Evolutionary conservation across 2,797 vertebrate species (phyloP), one percentile per base, ranked within the genome.

Genomic region (Menidia menidia): DNA sequence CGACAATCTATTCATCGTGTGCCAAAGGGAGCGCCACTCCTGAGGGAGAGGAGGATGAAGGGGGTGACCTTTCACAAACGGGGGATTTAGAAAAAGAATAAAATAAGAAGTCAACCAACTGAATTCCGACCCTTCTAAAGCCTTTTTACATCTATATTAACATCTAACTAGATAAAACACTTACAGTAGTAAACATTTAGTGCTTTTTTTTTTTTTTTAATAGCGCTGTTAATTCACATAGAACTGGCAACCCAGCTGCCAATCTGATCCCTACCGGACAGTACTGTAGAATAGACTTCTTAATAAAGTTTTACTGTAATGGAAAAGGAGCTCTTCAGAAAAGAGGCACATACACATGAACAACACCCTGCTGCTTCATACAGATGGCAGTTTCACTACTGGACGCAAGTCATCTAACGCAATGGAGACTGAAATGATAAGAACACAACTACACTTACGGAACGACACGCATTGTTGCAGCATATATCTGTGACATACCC

Each of bases 191-290:
- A 86, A 87, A 89, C 73, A 73, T 82, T 63, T 33, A 81, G 68
- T 15, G 67, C 73, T 58, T 78, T 7, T 25, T 25, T 25, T 25
- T 25, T 25, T 25, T 25, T 25, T 25, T 25, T 25, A 25, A 25
- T 25, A 25, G 25, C 25, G 62, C 44, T 58, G 68, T 75, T 64
- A 30, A 75, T 60, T 72, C 67, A 73, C 70, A 77, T 61, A 81
- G 50, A 90, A 75, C 73, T 84, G 89, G 88, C 91, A 92, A 87
- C 82, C 84, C 89, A 87, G 89, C 85, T 88, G 89, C 87, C 91
- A 86, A 75, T 83, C 69, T 58, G 56, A 72, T 66, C 50, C 80
- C 78, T 80, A 74, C 56, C 53, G 43, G 57, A 50, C 60, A 33
- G 65, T 51, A 42, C 18, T 56, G 60, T 59, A 73, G 64, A 73